These are phyloP conservation scores for Cyphomyrmex costatus DNA, from an alignment of 1,140 invertebrate species.

Conservation along the genomic window DNA sequence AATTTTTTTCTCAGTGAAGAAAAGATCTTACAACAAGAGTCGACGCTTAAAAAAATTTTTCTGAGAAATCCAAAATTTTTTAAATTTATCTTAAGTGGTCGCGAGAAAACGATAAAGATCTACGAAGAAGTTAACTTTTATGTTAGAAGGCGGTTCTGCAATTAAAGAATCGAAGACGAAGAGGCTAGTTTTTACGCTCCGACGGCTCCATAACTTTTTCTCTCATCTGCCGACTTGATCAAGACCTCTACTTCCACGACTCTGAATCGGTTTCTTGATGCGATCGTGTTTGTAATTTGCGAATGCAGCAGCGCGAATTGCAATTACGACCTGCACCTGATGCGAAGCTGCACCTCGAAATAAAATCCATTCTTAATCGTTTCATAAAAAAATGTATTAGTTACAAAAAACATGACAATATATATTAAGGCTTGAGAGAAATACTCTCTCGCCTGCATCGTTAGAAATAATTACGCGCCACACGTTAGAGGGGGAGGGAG, in stretches of 20 bases:
- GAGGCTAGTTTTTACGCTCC: background rate
- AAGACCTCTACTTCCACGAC: slow-evolving; percentile 34
- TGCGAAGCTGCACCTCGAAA: background rate
- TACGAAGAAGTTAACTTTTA: background rate
- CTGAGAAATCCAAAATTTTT: background rate
- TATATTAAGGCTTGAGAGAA: background rate
- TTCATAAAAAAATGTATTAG: slow-evolving; percentile 35
- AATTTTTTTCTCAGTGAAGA: background rate
- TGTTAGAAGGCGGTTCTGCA: background rate
- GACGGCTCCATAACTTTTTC: slow-evolving; percentile 24
- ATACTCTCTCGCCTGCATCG: slow-evolving; percentile 13
- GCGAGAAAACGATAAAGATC: background rate
- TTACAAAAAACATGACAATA: slow-evolving; percentile 16
- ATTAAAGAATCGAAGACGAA: background rate
- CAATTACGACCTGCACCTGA: background rate
- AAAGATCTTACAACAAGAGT: background rate
- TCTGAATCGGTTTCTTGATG: slow-evolving; percentile 30
- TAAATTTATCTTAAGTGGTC: background rate
- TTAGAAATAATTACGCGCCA: slow-evolving; percentile 44
- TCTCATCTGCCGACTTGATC: slow-evolving; percentile 11
- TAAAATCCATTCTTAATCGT: slow-evolving; percentile 47
- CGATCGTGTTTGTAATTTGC: slow-evolving; percentile 41
- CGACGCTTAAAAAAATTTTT: background rate
- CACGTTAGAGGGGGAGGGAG: background rate
- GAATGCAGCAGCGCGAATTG: slow-evolving; percentile 12